A percentile compares a stretch with the other conserved stretches of the same genome.
phyloP scores from a whole-genome alignment of 1,140 invertebrate species.

The Aleiodes sp. region DNA sequence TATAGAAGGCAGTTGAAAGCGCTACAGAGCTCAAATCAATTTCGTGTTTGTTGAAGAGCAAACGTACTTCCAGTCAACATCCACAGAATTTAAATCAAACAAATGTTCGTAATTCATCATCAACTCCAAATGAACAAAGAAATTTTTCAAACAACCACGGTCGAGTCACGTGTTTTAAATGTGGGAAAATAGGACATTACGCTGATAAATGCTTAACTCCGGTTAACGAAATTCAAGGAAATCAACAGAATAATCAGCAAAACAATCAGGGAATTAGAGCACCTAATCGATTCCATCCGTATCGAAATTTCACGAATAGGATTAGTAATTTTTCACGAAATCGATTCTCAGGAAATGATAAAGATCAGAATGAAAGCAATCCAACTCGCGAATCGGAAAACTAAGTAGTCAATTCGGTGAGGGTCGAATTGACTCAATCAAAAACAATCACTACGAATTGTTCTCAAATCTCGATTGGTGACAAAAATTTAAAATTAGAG shows the following conservation, averaged over 20 bases:
- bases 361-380: not conserved
- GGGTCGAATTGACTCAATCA: not conserved
- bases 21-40: slow-evolving; percentile 1
- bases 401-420: not conserved
- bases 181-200: not conserved
- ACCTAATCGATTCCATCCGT: not conserved
- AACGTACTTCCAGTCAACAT: not conserved
- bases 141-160: not conserved
- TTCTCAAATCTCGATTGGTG: not conserved
- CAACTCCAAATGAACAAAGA: not conserved
- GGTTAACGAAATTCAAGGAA: not conserved
- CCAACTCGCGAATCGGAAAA: not conserved
- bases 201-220: not conserved
- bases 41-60: not conserved
- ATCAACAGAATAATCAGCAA: too few relatives aligned
- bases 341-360: not conserved
- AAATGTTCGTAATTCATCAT: too few relatives aligned
- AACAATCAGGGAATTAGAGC: not conserved
- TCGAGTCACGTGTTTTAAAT: not conserved
- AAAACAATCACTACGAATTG: not conserved
- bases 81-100: too few relatives aligned
- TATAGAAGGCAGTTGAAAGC: not conserved
- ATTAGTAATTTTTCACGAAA: not conserved
- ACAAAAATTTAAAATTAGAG: not conserved
- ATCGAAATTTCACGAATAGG: not conserved